Evolutionary conservation across 2,797 vertebrate species (phyloP).

Genomic region (Macrochelys suwanniensis): DNA sequence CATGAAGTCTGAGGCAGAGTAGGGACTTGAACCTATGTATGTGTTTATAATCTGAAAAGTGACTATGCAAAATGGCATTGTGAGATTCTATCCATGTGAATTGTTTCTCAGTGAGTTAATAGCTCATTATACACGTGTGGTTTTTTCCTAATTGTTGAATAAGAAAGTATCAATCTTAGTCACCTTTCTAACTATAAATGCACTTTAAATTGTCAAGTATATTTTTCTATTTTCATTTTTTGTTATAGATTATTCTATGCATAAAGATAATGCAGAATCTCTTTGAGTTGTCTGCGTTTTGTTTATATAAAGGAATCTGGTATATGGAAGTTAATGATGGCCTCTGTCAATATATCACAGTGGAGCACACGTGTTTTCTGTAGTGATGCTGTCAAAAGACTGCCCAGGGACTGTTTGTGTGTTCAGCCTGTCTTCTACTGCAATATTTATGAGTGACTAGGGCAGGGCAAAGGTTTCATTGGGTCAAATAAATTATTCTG

Average conservation of each 20-base stretch:
- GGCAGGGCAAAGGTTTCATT: conserved; percentile 16
- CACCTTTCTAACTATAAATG: not conserved
- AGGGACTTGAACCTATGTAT: accelerated
- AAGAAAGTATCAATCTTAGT: not conserved
- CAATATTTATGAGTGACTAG: conserved; percentile 38
- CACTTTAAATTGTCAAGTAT: not conserved
- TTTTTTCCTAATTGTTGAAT: not conserved
- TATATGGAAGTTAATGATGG: conserved; percentile 7
- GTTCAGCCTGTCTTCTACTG: conserved; percentile 42
- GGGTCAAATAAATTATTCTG: conserved; percentile 60
- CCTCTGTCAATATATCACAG: conserved; percentile 22
- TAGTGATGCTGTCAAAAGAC: conserved; percentile 63
- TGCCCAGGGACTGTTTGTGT: not conserved
- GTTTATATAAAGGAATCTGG: conserved; percentile 1
- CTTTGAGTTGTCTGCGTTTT: not conserved
- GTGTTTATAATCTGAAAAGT: not conserved
- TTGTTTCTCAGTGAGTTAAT: not conserved
- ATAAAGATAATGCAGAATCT: not conserved
- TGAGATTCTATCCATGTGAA: not conserved
- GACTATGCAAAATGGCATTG: not conserved
- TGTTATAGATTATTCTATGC: not conserved
- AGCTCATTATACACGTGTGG: not conserved
- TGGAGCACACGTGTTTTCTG: conserved; percentile 36
- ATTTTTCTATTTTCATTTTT: not conserved
- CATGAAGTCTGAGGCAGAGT: not conserved